Evolutionary conservation across 35 echinoderm and acorn worm genomes (phyloP).

Genomic region (Amphiura filiformis): DNA sequence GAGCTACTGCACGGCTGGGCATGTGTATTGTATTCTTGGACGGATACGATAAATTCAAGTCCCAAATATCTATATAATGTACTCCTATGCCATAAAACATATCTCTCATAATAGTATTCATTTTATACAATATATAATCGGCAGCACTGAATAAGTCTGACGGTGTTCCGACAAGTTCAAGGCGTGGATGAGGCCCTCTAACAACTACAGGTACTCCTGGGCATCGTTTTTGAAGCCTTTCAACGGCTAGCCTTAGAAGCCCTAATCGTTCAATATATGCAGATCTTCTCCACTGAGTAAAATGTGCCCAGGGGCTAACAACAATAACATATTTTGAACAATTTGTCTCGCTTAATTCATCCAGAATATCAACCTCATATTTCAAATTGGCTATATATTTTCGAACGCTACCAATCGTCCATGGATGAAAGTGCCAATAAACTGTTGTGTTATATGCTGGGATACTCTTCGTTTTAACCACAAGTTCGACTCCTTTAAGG

Average conservation of each 20-base stretch:
- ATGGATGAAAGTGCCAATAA: constrained; percentile 9
- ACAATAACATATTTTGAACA: constrained; percentile 38
- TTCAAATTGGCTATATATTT: constrained; percentile 6
- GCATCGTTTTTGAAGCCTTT: constrained; percentile 19
- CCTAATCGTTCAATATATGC: constrained; percentile 7
- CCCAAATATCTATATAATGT: constrained; percentile 36
- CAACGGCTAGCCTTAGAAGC: background rate
- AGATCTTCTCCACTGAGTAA: constrained; percentile 7
- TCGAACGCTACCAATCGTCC: constrained; percentile 9
- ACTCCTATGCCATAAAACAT: constrained; percentile 17
- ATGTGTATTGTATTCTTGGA: constrained; percentile 1
- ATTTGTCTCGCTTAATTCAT: background rate
- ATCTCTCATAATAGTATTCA: constrained; percentile 8
- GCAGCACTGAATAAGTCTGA: background rate
- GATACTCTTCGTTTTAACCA: background rate
- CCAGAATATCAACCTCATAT: constrained; percentile 54
- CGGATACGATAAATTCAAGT: constrained; percentile 32
- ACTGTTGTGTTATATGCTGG: constrained; percentile 10
- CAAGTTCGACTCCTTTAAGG: background rate
- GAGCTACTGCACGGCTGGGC: background rate
- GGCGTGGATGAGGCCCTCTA: constrained; percentile 15
- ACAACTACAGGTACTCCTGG: constrained; percentile 29
- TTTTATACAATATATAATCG: constrained; percentile 33
- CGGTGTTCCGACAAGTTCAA: background rate
- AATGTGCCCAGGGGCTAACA: constrained; percentile 61